phyloP scores from a whole-genome alignment of 2,113 vertebrate genomes.

The Cichladusa arquata region DNA sequence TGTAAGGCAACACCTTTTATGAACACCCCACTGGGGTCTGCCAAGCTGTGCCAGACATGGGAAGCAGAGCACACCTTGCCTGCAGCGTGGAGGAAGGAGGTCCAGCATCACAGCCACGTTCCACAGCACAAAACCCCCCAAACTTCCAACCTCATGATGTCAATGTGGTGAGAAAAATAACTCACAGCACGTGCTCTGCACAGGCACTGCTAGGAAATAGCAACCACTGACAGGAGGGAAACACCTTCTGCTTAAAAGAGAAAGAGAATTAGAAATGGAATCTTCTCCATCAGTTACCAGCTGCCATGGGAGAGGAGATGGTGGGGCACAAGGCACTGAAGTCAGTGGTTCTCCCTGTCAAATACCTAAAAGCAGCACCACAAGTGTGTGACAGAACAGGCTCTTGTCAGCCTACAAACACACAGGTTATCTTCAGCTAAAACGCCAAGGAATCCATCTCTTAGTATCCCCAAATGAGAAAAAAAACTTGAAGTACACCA shows the following conservation, averaged over 20 bases:
- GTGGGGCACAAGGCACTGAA: neutral
- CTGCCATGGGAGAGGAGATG: neutral
- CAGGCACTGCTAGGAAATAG: neutral
- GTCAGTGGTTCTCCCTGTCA: neutral
- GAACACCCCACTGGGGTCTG: neutral
- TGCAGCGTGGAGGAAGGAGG: neutral
- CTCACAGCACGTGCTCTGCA: neutral
- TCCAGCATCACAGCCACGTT: accelerated
- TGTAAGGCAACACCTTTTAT: neutral
- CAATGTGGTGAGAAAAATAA: neutral
- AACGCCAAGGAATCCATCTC: neutral
- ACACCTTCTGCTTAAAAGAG: neutral
- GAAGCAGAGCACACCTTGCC: neutral
- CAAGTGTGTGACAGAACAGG: neutral
- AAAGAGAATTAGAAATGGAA: neutral
- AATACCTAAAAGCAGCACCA: neutral
- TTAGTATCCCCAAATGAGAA: no score
- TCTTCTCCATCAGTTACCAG: neutral
- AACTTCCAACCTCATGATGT: neutral
- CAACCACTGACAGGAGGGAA: neutral
- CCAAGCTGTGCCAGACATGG: neutral
- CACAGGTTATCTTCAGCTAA: neutral
- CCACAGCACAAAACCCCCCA: neutral
- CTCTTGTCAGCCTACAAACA: accelerated
- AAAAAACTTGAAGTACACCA: neutral